Evolutionary conservation across 2,113 vertebrate species (phyloP), one percentile per base, ranked within the genome.

Genomic region (Hirundichthys speculiger): DNA sequence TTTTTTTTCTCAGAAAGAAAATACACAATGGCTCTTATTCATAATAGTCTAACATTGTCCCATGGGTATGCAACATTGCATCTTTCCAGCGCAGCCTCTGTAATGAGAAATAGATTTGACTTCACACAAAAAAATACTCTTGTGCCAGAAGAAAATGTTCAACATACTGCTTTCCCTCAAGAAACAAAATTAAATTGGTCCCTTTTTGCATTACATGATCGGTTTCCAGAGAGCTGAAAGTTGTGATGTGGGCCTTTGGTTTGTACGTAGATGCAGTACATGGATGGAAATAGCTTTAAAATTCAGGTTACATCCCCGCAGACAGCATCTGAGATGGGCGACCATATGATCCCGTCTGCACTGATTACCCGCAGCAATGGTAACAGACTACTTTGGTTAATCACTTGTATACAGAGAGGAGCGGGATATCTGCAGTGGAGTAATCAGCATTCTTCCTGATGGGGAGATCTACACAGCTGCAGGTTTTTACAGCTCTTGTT

Each of bases 91-190:
- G 9, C 40, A 64, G 67, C 72, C 54, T 71, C 20, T 25, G 56
- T 82, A 85, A 87, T 86, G 67, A 88, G 77, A 88, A 86, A 84
- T 58, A 77, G 53, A 89, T 88, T 86, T 85, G 65, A 84, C 84
- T 84, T 73, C 52, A 43, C 13, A 38, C 42, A n/a, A 47, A 77
- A 74, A 82, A 76, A 75, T 71, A 73, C 63, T 75, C 58, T 53
- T 38, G 53, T 49, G 59, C 69, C 0, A 3, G 64, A 63, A 70
- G 52, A 30, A 77, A 86, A 53, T 30, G 16, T 8, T 25, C 41
- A 58, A 51, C 56, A 57, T 69, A 16, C 50, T 13, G 57, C 57
- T 51, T 62, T 73, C 43, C 25, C 30, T 38, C 34, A 58, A 20
- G 61, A 66, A 73, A 67, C 45, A 20, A 43, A 83, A 84, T 84